Base-by-base conservation (phyloP, 2,113 vertebrate genomes). In the Hypanus sabinus region DNA sequence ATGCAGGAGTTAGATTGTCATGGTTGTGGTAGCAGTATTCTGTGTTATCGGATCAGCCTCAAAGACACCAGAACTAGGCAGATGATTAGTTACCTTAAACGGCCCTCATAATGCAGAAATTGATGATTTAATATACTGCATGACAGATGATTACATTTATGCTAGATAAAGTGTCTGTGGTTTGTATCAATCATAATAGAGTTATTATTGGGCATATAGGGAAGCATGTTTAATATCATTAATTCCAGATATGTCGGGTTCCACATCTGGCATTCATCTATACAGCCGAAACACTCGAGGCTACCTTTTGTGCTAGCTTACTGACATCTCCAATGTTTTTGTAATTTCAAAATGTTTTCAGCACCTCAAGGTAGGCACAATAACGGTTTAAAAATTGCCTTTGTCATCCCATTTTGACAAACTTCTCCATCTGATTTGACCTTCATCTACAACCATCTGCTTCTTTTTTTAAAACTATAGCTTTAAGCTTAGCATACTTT, bases 331-430 rank as follows among this genome's bases (percentile, higher is more conserved):
- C 95, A 96, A 96, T 97, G 97, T 97, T 97, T 97, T 96, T 98
- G 97, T 98, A 98, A 98, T 99, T 98, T 98, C 97, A 98, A 98
- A 99, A 98, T 98, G 98, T 98, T 98, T 97, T 97, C 97, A 97
- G 97, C 97, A 98, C 98, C 98, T 99, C 97, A 96, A 98, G 98
- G 98, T 97, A 97, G 97, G 97, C 97, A 97, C 98, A 98, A 98
- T 98, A 98, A 98, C 97, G 97, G 97, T 97, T 98, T 98, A 98
- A 98, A 98, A 98, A 99, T 98, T 98, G 98, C 98, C 97, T 97
- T 98, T 99, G 98, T 99, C 98, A 99, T 98, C 97, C 97, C 97
- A 97, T 99, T 98, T 98, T 98, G 98, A 98, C 98, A 98, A 98
- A 99, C 98, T 98, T 98, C 98, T 98, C 97, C 97, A 98, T 98